Base-by-base conservation (phyloP, 2,113 vertebrate species). In the Reinhardtius hippoglossoides region DNA sequence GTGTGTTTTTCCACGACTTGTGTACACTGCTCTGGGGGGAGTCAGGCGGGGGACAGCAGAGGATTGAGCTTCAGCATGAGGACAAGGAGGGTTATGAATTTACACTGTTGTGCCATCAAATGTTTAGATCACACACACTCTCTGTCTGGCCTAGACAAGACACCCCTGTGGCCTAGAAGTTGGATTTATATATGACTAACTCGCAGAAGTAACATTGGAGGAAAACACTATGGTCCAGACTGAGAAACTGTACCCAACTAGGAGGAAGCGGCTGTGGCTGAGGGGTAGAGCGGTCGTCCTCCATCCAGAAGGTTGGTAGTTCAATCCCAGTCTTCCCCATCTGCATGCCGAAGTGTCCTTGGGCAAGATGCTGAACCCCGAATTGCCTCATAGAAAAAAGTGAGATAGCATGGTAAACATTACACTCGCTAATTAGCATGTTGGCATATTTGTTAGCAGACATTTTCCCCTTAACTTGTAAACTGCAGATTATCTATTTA, bases 31-130 rank as follows among this genome's bases (percentile, higher is more conserved):
- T 82, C 35, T 62, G 42, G 74, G 73, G 58, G 21, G 63, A 84
- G 82, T 90, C 76, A 58, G 55, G 46, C 6, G 58, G 37, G 54
- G 76, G 75, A 80, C 84, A 71, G 67, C 71, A 21, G 60, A 50
- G 66, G 67, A 81, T 60, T 79, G 62, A 78, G 58, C 14, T 64
- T 54, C 50, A 16, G 72, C 23, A 31, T 31, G 50, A 77, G 61
- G 65, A 71, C 21, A 59, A 81, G 50, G 59, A 77, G 27, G 44
- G 74, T 68, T 63, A 57, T 70, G 16, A 76, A 71, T 80, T 64
- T 20, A 35, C 40, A 72, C 31, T 74, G 70, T 70, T 72, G 62
- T 62, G 6, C 16, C 0, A 31, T 62, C 37, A 78, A 70, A 62
- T 67, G 26, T 75, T 61, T 72, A 46, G 40, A 52, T 70, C 84